Evolutionary conservation across 2,888 invertebrate genomes (phyloP).

Genomic region (Habroteleia sp.): DNA sequence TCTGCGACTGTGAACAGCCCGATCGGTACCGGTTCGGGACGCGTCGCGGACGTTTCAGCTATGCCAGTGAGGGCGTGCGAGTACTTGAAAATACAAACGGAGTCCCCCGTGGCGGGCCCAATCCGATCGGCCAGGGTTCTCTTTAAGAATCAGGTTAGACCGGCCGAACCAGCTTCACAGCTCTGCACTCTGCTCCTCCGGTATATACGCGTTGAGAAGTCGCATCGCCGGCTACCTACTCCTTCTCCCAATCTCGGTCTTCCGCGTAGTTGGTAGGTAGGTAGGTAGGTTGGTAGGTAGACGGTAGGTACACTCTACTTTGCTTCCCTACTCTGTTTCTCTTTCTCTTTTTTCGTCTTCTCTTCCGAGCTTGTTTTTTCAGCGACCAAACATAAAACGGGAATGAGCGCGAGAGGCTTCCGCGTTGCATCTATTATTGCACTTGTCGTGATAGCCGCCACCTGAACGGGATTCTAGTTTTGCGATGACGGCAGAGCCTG

Average conservation of each 20-base stretch:
- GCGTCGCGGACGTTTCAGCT: conserved; percentile 54
- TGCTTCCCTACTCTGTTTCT: conserved; percentile 65
- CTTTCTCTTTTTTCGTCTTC: conserved; percentile 60
- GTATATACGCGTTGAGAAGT: conserved; percentile 60
- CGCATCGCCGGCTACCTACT: conserved; percentile 64
- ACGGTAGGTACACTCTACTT: conserved; percentile 68
- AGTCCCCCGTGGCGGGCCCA: conserved; percentile 79
- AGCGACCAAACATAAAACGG: conserved; percentile 60
- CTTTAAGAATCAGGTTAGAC: conserved; percentile 81
- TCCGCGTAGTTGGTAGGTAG: conserved; percentile 75
- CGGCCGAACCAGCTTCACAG: conserved; percentile 80
- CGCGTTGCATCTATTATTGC: conserved; percentile 77
- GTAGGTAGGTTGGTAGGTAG: conserved; percentile 71
- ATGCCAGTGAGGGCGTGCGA: conserved; percentile 76
- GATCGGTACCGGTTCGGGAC: conserved; percentile 36
- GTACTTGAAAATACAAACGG: conserved; percentile 79
- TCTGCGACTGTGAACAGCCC: conserved; percentile 29
- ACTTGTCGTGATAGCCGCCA: conserved; percentile 72
- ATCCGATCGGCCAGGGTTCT: conserved; percentile 77
- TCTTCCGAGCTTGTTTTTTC: conserved; percentile 60
- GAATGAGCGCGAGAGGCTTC: conserved; percentile 68
- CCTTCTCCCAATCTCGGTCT: conserved; percentile 73
- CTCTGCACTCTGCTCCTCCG: conserved; percentile 71
- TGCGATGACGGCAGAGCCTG: conserved; percentile 64
- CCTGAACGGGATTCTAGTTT: conserved; percentile 74